phyloP scores from a whole-genome alignment of 2,797 vertebrate genomes.

The Ctenosaura bakeri region DNA sequence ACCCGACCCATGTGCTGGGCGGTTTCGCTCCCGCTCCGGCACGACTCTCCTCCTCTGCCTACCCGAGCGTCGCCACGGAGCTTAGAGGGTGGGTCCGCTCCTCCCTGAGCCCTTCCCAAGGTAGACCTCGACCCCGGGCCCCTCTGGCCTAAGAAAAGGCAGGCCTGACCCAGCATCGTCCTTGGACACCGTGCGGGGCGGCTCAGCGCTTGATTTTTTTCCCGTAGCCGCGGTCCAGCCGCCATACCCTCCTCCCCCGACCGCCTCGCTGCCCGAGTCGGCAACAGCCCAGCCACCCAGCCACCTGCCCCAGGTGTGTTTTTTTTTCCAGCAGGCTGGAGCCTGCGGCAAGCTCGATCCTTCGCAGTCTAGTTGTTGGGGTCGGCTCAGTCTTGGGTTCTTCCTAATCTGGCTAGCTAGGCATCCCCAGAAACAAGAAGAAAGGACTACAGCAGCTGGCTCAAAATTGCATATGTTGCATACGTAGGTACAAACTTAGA shows the following conservation, averaged over 20 bases:
- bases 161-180: background rate
- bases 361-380: background rate
- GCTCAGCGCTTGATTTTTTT: slow-evolving; percentile 13
- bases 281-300: too few species aligned
- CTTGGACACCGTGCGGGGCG: background rate
- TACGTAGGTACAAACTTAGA: too few species aligned
- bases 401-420: too few species aligned
- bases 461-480: too few species aligned
- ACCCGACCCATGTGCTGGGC: slow-evolving; percentile 50
- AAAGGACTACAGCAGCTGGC: too few species aligned
- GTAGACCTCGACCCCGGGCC: slow-evolving; percentile 37
- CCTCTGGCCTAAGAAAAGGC: slow-evolving; percentile 15
- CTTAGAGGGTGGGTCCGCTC: too few species aligned
- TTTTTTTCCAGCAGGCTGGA: background rate
- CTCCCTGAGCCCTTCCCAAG: slow-evolving; percentile 21
- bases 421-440: too few species aligned
- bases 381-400: background rate
- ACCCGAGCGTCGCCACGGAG: slow-evolving; percentile 49
- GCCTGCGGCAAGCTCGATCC: background rate
- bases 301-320: too few species aligned
- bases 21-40: slow-evolving; percentile 57
- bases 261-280: background rate
- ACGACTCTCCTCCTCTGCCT: slow-evolving; percentile 10
- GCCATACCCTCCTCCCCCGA: too few species aligned
- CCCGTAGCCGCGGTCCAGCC: background rate